phyloP scores from a whole-genome alignment of 2,888 invertebrate species.

The Pseudoips prasinana region DNA sequence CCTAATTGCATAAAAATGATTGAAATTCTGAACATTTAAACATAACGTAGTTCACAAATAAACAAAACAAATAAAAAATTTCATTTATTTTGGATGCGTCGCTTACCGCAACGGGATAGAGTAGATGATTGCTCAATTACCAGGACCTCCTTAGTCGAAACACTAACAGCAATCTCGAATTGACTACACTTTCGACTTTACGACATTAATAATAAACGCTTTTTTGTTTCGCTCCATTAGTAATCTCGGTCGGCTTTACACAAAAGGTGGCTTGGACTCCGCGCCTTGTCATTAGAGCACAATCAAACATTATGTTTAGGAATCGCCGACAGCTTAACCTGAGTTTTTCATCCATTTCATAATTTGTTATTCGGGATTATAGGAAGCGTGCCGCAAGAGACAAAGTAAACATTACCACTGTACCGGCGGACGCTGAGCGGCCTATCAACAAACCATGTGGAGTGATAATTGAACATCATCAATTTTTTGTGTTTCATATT shows the following conservation, averaged over 20 bases:
- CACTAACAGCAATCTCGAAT: constrained; percentile 53
- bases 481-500: constrained; percentile 38
- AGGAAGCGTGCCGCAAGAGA: constrained; percentile 72
- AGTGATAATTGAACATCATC: constrained; percentile 54
- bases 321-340: constrained; percentile 80
- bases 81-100: constrained; percentile 74
- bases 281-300: constrained; percentile 80
- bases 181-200: constrained; percentile 65
- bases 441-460: constrained; percentile 44
- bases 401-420: constrained; percentile 75
- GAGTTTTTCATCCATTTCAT: constrained; percentile 77
- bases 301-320: constrained; percentile 81
- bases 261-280: constrained; percentile 71
- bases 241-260: constrained; percentile 70
- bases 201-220: constrained; percentile 54
- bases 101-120: constrained; percentile 77
- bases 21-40: constrained; percentile 31
- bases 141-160: constrained; percentile 79
- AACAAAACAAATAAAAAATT: constrained; percentile 73
- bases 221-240: constrained; percentile 53
- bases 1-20: too few species aligned
- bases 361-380: constrained; percentile 80
- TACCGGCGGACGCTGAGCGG: constrained; percentile 22
- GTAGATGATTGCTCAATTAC: constrained; percentile 82
- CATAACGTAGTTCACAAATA: constrained; percentile 42